A percentile compares a stretch with the other conserved stretches of the same genome.
Evolutionary conservation across 2,797 vertebrate species (phyloP).

Genomic region (Micromesistius poutassou): DNA sequence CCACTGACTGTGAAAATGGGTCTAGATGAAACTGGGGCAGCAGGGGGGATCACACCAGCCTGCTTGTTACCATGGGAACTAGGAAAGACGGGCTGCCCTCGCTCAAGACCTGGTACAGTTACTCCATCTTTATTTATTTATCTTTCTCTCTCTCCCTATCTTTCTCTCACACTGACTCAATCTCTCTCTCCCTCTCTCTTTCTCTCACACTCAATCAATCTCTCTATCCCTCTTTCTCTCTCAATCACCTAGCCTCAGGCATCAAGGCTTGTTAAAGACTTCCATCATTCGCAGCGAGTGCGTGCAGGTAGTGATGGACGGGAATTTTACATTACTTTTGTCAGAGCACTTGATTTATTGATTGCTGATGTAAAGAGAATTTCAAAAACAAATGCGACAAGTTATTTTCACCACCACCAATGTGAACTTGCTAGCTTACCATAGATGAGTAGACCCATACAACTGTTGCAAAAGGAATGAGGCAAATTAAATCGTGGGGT

Average conservation of each 20-base stretch:
- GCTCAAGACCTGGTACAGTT: conserved; percentile 41
- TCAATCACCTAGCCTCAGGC: not conserved
- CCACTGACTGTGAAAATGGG: conserved; percentile 44
- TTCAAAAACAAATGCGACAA: no score
- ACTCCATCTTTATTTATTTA: conserved; percentile 27
- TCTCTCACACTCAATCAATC: not conserved
- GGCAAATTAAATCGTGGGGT: no score
- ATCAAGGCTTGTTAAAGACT: not conserved
- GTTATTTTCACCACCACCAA: no score
- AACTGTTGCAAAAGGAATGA: no score
- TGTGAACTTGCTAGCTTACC: no score
- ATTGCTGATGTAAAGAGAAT: no score
- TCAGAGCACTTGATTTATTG: no score
- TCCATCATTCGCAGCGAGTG: not conserved
- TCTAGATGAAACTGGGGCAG: conserved; percentile 23
- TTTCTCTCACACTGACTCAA: conserved; percentile 10
- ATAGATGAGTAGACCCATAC: no score
- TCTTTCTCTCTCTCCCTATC: conserved; percentile 23
- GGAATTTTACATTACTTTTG: no score
- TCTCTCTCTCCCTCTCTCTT: conserved; percentile 8
- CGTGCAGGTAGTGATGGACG: no score
- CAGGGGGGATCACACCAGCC: conserved; percentile 29
- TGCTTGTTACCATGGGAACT: conserved; percentile 76
- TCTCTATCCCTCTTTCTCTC: not conserved
- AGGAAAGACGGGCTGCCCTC: conserved; percentile 65